Evolutionary conservation across 2,888 invertebrate genomes (phyloP).

Genomic region (Hydroisotoma schaefferi): DNA sequence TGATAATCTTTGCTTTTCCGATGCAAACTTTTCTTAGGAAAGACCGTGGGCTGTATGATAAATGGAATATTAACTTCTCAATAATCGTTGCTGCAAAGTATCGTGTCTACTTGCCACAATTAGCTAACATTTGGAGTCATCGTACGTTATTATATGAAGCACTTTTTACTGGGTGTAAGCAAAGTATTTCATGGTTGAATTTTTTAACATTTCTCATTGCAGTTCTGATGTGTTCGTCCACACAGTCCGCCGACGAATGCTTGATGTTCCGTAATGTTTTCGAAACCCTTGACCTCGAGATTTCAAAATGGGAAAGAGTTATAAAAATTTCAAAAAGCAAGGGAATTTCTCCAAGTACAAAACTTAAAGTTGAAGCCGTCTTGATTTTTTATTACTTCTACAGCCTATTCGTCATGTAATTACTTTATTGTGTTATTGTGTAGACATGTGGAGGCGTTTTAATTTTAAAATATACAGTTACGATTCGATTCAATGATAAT

Average conservation of each 20-base stretch:
- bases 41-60: slow-evolving; percentile 14
- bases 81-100: slow-evolving; percentile 9
- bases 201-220: not conserved
- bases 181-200: not conserved
- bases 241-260: not conserved
- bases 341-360: not conserved
- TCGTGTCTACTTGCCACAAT: slow-evolving; percentile 10
- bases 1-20: not conserved
- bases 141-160: not conserved
- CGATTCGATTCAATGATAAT: not conserved
- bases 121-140: not conserved
- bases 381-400: slow-evolving; percentile 20
- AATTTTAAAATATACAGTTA: not conserved
- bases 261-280: not conserved
- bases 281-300: slow-evolving; percentile 12
- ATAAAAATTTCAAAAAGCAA: not conserved
- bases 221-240: not conserved
- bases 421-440: not conserved
- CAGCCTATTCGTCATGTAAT: slow-evolving; percentile 17
- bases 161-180: not conserved
- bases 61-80: slow-evolving; percentile 20
- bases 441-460: too few species aligned
- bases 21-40: slow-evolving; percentile 3
- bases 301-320: slow-evolving; percentile 6
- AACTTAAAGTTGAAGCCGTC: slow-evolving; percentile 9